These are phyloP conservation scores for Heliangelus exortis DNA, from an alignment of 2,797 vertebrate species.

Conservation along the genomic window DNA sequence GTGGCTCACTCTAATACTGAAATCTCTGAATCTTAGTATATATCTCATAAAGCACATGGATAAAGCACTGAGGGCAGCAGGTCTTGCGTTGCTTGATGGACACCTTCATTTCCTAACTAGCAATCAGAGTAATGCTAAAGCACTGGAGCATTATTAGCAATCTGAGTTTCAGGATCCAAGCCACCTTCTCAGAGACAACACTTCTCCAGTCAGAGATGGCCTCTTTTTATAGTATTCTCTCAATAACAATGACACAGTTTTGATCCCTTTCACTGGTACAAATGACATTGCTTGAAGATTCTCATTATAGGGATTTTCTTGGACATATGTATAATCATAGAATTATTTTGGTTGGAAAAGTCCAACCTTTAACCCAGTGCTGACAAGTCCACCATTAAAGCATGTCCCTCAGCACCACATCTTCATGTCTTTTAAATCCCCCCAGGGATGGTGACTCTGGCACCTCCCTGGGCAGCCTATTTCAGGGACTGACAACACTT, in stretches of 20 bases:
- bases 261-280: not conserved
- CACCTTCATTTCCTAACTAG: not conserved
- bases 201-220: not conserved
- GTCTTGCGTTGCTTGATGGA: not conserved
- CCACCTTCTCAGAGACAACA: not conserved
- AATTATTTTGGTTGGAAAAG: too few relatives aligned
- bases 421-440: too few relatives aligned
- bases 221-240: not conserved
- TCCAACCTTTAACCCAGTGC: too few relatives aligned
- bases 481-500: too few relatives aligned
- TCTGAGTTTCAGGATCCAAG: not conserved
- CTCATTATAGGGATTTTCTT: not conserved
- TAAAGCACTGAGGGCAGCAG: not conserved
- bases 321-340: too few relatives aligned
- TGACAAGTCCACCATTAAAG: too few relatives aligned
- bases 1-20: not conserved
- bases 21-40: not conserved
- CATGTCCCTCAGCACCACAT: too few relatives aligned
- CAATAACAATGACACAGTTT: not conserved
- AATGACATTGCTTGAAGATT: not conserved
- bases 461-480: too few relatives aligned
- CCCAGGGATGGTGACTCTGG: too few relatives aligned
- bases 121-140: not conserved
- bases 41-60: not conserved
- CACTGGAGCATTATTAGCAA: not conserved